A percentile compares a stretch with the other conserved stretches of the same genome.
Evolutionary conservation across 2,888 invertebrate species (phyloP).

Genomic region (Macropis europaea): DNA sequence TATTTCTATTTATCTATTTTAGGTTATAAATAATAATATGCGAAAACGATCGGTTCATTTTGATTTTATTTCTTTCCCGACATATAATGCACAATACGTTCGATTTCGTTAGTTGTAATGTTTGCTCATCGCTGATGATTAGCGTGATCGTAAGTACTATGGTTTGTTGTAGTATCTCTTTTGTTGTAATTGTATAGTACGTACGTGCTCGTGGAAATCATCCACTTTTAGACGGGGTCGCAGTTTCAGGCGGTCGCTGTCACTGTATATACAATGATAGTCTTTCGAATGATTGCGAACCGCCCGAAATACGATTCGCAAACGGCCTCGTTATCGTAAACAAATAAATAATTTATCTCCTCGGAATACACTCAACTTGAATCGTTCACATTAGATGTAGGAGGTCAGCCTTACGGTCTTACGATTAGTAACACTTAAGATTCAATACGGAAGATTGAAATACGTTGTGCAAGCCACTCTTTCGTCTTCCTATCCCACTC

Average conservation of each 20-base stretch:
- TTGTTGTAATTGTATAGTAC: slow-evolving; percentile 49
- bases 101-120: slow-evolving; percentile 56
- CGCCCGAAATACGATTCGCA: slow-evolving; percentile 53
- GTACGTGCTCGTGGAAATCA: slow-evolving; percentile 50
- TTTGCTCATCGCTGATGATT: slow-evolving; percentile 42
- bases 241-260: slow-evolving; percentile 44
- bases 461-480: slow-evolving; percentile 42
- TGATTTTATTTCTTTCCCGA: slow-evolving; percentile 72
- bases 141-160: slow-evolving; percentile 53
- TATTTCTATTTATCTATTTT: too few relatives aligned
- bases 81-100: slow-evolving; percentile 70
- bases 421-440: slow-evolving; percentile 68
- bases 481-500: slow-evolving; percentile 31
- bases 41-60: slow-evolving; percentile 65
- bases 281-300: slow-evolving; percentile 39
- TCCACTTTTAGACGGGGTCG: slow-evolving; percentile 59
- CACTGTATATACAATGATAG: slow-evolving; percentile 50
- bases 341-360: slow-evolving; percentile 67
- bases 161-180: slow-evolving; percentile 30
- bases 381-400: slow-evolving; percentile 60
- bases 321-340: slow-evolving; percentile 62
- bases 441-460: slow-evolving; percentile 67
- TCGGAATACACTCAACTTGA: slow-evolving; percentile 65
- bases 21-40: not conserved
- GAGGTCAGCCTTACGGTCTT: slow-evolving; percentile 72